Evolutionary conservation across 2,113 vertebrate genomes (phyloP).

Genomic region (Micromys minutus): DNA sequence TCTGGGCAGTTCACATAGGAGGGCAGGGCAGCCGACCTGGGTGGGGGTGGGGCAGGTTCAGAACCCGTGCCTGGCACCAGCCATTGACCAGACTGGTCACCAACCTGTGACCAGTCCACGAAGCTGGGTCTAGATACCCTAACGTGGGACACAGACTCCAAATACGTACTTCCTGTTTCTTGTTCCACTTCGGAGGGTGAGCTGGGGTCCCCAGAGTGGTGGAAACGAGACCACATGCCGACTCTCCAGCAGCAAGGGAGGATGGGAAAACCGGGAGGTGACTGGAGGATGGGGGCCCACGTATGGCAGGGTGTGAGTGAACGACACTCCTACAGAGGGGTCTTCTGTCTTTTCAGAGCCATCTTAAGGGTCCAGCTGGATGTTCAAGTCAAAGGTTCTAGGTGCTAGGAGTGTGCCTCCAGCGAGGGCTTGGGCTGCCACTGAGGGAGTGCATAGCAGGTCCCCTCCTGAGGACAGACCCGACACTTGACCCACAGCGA

Average conservation of each 20-base stretch:
- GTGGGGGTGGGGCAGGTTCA: not conserved
- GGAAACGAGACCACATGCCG: not conserved
- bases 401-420: not conserved
- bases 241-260: not conserved
- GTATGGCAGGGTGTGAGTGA: too few relatives aligned
- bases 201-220: not conserved
- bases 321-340: not conserved
- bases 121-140: not conserved
- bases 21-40: not conserved
- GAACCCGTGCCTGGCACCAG: not conserved
- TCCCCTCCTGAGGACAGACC: not conserved
- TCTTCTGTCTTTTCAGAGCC: not conserved
- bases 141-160: not conserved
- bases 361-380: too few relatives aligned
- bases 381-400: not conserved
- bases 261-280: slow-evolving; percentile 5
- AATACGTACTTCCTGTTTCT: not conserved
- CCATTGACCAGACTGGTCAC: too few relatives aligned
- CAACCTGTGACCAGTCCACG: not conserved
- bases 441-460: not conserved
- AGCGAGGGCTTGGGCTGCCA: not conserved
- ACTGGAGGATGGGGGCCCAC: not conserved
- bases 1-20: not conserved
- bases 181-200: not conserved
- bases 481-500: not conserved